Evolutionary conservation across 2,888 invertebrate genomes (phyloP).

Genomic region (Altica lythri): DNA sequence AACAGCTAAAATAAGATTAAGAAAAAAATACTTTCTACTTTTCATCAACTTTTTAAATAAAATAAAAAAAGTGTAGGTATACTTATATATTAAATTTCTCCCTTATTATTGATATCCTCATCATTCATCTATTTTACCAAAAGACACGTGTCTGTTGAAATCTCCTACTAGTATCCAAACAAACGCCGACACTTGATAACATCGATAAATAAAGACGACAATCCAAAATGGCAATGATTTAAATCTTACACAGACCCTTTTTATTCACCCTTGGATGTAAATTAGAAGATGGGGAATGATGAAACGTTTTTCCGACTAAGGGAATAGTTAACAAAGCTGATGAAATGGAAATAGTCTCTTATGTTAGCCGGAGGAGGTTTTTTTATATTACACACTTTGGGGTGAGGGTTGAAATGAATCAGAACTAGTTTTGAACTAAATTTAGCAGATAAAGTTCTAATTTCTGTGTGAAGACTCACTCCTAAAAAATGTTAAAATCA

Average conservation of each 20-base stretch:
- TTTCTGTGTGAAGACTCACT: too few species aligned
- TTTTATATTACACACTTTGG: constrained; percentile 3
- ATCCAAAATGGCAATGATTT: constrained; percentile 11
- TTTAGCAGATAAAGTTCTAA: too few species aligned
- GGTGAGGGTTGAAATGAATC: constrained; percentile 3
- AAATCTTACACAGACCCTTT: constrained; percentile 9
- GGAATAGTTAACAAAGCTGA: constrained; percentile 16
- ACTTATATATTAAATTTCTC: too few species aligned
- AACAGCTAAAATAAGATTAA: too few species aligned
- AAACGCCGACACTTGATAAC: neutral
- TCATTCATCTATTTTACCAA: neutral
- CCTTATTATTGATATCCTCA: neutral
- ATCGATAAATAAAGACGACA: constrained; percentile 1
- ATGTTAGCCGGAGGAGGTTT: constrained; percentile 7
- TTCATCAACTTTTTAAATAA: too few species aligned
- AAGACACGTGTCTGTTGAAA: constrained; percentile 5
- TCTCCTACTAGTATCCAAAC: neutral
- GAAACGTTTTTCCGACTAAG: constrained; percentile 10
- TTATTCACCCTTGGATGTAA: constrained; percentile 16
- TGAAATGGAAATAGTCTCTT: constrained; percentile 18
- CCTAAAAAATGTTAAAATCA: too few species aligned
- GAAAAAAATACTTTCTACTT: too few species aligned
- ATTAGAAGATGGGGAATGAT: constrained; percentile 8
- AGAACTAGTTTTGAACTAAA: neutral
- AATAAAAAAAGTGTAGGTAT: too few species aligned